Evolutionary conservation across 2,797 vertebrate genomes (phyloP), one percentile per base, ranked within the genome.

Genomic region (Sebastes dallii): DNA sequence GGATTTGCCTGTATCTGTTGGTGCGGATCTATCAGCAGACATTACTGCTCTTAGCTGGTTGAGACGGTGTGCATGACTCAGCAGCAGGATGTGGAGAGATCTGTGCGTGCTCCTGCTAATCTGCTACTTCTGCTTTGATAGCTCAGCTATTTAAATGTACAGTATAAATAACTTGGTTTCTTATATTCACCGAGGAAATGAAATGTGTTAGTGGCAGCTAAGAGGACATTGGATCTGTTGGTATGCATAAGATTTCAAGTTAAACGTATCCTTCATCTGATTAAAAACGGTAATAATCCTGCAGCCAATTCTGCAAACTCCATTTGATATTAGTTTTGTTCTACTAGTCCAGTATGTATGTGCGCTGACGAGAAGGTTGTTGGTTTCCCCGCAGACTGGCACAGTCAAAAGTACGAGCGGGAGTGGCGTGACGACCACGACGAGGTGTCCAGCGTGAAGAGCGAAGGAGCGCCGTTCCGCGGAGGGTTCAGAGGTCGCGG

Each of bases 381-480:
- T 13, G 10, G 8, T 66, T 67, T 66, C 24, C 50, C 2, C 10
- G 24, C 90, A 97, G 98, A 97, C 85, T 99, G 98, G 97, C 97
- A 98, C 94, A 96, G 97, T 0, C 97, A 97, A 84, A 99, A 97
- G 91, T 96, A 97, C 1, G 98, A 99, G 87, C 96, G 97, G 7
- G 97, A 96, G 91, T 98, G 98, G 96, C 96, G 96, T 3, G 98
- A 99, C 74, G 96, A 96, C 89, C 98, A 98, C 2, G 98, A 99
- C 1, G 98, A 99, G 92, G 98, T 98, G 32, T 99, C 98, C 65
- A 99, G 98, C 0, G 97, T 99, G 92, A 99, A 99, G 95, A 99
- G 98, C 4, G 98, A 99, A 90, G 98, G 98, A 20, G 96, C 97
- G 11, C 97, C 97, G 0, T 97, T 98, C 82, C 96, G 98, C 16